Conservation (phyloP, 2,888 invertebrate species). For the Melieria picta region DNA sequence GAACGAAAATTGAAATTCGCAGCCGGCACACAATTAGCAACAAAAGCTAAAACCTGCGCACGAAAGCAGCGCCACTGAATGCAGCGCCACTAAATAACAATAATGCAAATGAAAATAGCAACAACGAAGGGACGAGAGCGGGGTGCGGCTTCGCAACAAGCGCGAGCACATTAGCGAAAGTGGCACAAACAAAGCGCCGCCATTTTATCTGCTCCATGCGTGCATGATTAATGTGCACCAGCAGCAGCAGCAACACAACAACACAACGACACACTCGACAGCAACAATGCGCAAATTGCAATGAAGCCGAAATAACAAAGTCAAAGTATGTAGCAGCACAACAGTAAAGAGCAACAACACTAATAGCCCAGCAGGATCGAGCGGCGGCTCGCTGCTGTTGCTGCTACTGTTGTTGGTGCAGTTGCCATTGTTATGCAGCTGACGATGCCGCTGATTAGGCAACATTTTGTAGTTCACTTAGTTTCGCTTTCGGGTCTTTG, state of each 20-base stretch:
- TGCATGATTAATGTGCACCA: conserved; percentile 28
- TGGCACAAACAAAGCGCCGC: conserved; percentile 23
- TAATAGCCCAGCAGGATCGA: neutral
- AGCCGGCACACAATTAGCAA: no score
- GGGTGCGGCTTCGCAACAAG: neutral
- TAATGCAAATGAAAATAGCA: neutral
- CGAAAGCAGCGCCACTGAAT: no score
- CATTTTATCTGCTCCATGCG: conserved; percentile 22
- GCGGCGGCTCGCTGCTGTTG: neutral
- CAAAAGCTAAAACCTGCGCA: no score
- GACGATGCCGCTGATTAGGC: conserved; percentile 24
- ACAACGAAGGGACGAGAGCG: neutral
- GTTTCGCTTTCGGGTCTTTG: conserved; percentile 11
- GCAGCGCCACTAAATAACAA: no score
- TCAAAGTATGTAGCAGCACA: neutral
- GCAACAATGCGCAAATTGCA: neutral
- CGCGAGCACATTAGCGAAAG: conserved; percentile 17
- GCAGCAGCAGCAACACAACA: neutral
- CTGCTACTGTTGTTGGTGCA: neutral
- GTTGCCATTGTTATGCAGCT: neutral
- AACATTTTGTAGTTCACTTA: conserved; percentile 8
- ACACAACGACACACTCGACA: neutral
- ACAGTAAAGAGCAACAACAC: conserved; percentile 3
- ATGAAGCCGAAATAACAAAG: no score
- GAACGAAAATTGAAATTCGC: no score